phyloP scores from a whole-genome alignment of 2,888 invertebrate species.

The Eupelmus urozonus region DNA sequence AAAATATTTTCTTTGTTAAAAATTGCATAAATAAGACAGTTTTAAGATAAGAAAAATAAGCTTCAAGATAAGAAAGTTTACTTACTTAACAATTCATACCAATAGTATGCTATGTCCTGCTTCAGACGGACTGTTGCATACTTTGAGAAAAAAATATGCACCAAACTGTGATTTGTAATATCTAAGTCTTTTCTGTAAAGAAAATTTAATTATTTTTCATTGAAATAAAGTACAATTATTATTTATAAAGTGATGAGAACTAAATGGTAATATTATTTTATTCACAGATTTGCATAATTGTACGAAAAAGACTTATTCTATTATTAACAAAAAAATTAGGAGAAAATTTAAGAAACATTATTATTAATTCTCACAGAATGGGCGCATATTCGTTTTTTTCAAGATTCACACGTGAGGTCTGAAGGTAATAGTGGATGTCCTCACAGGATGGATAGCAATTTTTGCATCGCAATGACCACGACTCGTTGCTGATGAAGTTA shows the following conservation, averaged over 20 bases:
- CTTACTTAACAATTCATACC: constrained; percentile 76
- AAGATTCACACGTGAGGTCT: constrained; percentile 48
- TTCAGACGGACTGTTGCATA: constrained; percentile 68
- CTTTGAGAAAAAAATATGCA: constrained; percentile 72
- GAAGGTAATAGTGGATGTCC: constrained; percentile 65
- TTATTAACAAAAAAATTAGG: background rate
- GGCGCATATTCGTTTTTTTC: constrained; percentile 12
- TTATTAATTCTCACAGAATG: constrained; percentile 36
- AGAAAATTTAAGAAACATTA: background rate
- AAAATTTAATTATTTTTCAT: background rate
- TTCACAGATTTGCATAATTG: no score
- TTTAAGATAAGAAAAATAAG: no score
- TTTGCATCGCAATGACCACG: constrained; percentile 62
- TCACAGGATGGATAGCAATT: constrained; percentile 69
- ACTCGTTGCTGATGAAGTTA: constrained; percentile 10
- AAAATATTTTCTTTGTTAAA: background rate
- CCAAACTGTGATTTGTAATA: constrained; percentile 65
- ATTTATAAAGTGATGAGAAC: background rate
- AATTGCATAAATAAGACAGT: no score
- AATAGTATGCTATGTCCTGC: constrained; percentile 71
- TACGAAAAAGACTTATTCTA: background rate
- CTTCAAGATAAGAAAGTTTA: constrained; percentile 50
- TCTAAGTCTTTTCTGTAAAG: constrained; percentile 64
- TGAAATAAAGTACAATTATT: background rate
- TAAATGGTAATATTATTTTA: no score